These are phyloP conservation scores for Deilephila elpenor DNA, from an alignment of 2,888 invertebrate genomes.

Conservation along the genomic window DNA sequence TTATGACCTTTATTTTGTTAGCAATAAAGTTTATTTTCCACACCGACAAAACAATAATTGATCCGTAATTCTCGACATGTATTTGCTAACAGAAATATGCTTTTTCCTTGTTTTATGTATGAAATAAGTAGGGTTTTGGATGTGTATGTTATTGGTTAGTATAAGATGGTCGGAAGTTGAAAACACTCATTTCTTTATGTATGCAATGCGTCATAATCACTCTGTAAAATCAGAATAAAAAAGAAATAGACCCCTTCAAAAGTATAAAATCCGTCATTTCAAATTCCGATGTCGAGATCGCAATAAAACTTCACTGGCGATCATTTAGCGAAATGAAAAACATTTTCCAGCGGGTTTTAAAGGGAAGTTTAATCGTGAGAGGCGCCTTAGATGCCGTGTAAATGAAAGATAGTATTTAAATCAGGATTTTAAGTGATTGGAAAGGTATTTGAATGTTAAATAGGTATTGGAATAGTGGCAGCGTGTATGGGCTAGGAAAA, in stretches of 20 bases:
- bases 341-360: not conserved
- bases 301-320: not conserved
- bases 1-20: not conserved
- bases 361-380: not conserved
- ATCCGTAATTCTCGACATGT: not conserved
- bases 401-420: not conserved
- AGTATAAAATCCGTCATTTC: not conserved
- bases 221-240: too few relatives aligned
- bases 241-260: not conserved
- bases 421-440: not conserved
- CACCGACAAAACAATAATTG: not conserved
- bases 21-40: constrained; percentile 6
- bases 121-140: not conserved
- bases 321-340: not conserved
- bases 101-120: not conserved
- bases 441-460: not conserved
- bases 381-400: constrained; percentile 4
- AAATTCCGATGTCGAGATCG: not conserved
- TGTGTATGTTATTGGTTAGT: not conserved
- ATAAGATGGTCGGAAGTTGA: not conserved
- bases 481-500: not conserved
- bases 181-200: constrained; percentile 2
- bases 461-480: not conserved
- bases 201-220: too few relatives aligned
- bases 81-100: not conserved